These are phyloP conservation scores for Leptinotarsa undecemlineata DNA, from an alignment of 1,140 invertebrate genomes.

Conservation along the genomic window DNA sequence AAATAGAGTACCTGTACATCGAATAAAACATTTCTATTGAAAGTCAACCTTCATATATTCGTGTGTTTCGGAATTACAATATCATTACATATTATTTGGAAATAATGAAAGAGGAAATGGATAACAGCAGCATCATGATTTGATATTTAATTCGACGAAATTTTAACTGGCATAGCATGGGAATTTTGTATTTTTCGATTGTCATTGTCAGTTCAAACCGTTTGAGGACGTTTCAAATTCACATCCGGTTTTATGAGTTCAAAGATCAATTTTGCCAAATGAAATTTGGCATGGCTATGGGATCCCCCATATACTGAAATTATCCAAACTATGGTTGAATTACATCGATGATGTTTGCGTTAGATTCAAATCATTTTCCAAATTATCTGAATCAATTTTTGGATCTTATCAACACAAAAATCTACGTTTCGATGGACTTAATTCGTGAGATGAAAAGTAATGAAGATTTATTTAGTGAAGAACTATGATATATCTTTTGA, in stretches of 20 bases:
- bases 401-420: too few species aligned
- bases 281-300: too few species aligned
- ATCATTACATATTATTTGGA: slow-evolving; percentile 1
- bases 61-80: not conserved
- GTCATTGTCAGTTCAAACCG: not conserved
- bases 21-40: not conserved
- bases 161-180: not conserved
- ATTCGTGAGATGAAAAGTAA: too few species aligned
- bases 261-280: too few species aligned
- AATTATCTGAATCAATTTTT: too few species aligned
- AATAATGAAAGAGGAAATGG: not conserved
- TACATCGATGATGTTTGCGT: too few species aligned
- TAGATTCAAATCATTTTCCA: too few species aligned
- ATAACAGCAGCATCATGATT: not conserved
- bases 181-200: not conserved
- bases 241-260: not conserved
- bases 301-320: too few species aligned
- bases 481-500: too few species aligned
- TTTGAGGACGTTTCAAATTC: not conserved
- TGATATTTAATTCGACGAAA: not conserved
- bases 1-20: not conserved
- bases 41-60: not conserved
- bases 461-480: too few species aligned
- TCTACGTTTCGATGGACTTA: too few species aligned
- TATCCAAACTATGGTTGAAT: too few species aligned